Conservation (phyloP, 2,888 invertebrate species). For the Charanyca ferruginea region DNA sequence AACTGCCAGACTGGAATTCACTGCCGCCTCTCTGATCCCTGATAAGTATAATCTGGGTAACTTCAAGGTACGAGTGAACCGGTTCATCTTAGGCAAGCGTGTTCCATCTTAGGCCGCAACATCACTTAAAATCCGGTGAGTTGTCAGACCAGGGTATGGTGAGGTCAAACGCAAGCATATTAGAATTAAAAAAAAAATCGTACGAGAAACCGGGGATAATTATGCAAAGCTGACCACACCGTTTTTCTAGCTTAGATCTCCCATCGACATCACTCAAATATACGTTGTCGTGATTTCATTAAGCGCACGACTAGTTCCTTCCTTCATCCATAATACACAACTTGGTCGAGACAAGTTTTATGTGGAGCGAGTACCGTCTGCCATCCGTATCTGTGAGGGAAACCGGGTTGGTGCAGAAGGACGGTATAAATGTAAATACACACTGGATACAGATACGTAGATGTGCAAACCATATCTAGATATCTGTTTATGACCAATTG, state of each 20-base stretch:
- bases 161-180: no score
- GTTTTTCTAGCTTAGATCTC: constrained; percentile 11
- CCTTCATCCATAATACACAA: constrained; percentile 13
- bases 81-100: no score
- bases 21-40: no score
- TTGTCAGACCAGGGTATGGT: no score
- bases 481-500: background rate
- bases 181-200: no score
- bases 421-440: background rate
- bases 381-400: constrained; percentile 28
- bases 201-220: background rate
- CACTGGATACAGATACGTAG: background rate
- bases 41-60: no score
- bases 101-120: no score
- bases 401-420: constrained; percentile 23
- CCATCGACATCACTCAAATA: background rate
- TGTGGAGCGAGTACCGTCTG: constrained; percentile 43
- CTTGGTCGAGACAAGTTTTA: constrained; percentile 32
- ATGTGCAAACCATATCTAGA: no score
- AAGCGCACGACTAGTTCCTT: constrained; percentile 29
- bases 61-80: no score
- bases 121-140: no score
- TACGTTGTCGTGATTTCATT: constrained; percentile 22
- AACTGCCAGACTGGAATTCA: no score
- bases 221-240: background rate